These are phyloP conservation scores for Meleagris gallopavo DNA, from an alignment of 2,113 vertebrate genomes.

Conservation along the genomic window DNA sequence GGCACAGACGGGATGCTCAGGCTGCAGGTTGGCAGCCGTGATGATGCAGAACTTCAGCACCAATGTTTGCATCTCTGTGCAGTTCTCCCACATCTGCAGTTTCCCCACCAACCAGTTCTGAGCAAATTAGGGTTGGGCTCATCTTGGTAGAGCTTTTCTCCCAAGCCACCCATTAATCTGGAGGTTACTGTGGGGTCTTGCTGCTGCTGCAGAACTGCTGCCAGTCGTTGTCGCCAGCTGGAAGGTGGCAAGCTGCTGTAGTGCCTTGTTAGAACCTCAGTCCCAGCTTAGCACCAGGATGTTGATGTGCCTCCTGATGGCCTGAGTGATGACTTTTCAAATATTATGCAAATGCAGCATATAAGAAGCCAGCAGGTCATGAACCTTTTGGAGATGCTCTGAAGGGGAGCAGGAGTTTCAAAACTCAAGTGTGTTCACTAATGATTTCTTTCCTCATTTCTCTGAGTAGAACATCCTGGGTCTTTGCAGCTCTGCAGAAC, in stretches of 20 bases:
- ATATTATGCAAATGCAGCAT: background rate
- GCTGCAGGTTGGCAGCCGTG: background rate
- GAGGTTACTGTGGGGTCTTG: background rate
- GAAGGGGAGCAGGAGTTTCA: background rate
- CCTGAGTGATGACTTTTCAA: background rate
- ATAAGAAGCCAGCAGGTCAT: background rate
- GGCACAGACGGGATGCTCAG: background rate
- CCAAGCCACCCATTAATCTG: background rate
- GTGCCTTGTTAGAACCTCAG: background rate
- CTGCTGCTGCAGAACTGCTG: background rate
- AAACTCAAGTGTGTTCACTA: background rate
- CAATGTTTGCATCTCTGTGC: background rate
- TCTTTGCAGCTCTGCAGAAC: background rate
- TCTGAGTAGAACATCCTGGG: background rate
- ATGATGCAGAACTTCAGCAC: background rate
- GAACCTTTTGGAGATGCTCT: background rate
- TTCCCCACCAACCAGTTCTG: background rate
- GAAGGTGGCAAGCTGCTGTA: background rate
- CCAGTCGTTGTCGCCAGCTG: background rate
- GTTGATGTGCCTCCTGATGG: background rate
- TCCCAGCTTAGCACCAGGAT: background rate
- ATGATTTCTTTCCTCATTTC: background rate
- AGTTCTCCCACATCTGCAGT: accelerated
- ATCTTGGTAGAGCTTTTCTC: background rate
- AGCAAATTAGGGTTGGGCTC: background rate